Evolutionary conservation across 2,797 vertebrate genomes (phyloP), one percentile per base, ranked within the genome.

Genomic region (Ficedula albicollis): DNA sequence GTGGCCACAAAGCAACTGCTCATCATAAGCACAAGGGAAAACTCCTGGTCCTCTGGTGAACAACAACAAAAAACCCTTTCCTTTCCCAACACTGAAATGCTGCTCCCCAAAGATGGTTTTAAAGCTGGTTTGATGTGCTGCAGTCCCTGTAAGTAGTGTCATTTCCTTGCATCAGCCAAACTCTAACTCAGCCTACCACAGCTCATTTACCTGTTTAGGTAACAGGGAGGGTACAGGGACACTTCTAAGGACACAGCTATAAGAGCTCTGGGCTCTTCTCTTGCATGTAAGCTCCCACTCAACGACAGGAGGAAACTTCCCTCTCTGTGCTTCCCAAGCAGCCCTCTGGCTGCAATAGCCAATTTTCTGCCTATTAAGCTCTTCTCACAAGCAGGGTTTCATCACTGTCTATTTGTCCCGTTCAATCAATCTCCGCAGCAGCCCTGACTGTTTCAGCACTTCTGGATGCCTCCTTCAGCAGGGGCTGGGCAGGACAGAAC

Each of bases 341-440:
- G 49, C 94, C 95, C 96, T 74, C 34, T 0, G 13, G 96, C 95
- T 72, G 70, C 67, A 70, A 58, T 4, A 44, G 91, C 15, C 74
- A 29, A 93, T 93, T 95, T 96, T 95, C 69, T 95, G 95, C 96
- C 87, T 77, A 54, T 94, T 94, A 94, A 96, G 93, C 83, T 82
- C 80, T 88, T 82, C 93, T 79, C 83, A 70, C 70, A 88, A 64
- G 82, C 70, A 68, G 49, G 38, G 83, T 36, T 75, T 95, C 95
- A 84, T 80, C 87, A 2, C 22, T 64, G 87, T 77, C 90, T 87
- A 10, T 84, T 6, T 94, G 87, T 97, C 95, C 89, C 0, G 0
- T 96, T 84, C 89, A 74, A 94, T 94, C 89, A 74, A 67, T 27
- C 70, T 91, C 87, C 12, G 10, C 74, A 70, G 46, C 70, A 66